These are phyloP conservation scores for Lophura nycthemera DNA, from an alignment of 2,113 vertebrate genomes.

Conservation along the genomic window DNA sequence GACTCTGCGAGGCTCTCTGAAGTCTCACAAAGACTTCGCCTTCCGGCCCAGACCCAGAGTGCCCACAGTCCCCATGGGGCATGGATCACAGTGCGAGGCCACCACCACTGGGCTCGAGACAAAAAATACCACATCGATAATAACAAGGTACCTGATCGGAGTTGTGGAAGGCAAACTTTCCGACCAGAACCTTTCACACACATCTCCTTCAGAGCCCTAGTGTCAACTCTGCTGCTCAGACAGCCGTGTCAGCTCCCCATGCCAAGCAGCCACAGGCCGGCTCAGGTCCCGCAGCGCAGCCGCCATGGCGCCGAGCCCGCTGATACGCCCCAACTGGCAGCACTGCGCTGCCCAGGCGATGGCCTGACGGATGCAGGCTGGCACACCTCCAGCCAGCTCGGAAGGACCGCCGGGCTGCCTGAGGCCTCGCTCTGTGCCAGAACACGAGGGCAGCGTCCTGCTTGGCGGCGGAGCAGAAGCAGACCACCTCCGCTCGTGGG, in stretches of 20 bases:
- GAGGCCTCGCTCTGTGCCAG: background rate
- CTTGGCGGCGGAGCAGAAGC: background rate
- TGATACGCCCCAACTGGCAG: background rate
- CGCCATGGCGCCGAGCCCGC: background rate
- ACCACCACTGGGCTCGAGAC: background rate
- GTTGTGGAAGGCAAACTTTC: background rate
- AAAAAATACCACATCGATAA: background rate
- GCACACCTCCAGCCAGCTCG: rapidly evolving
- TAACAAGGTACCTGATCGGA: background rate
- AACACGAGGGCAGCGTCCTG: background rate
- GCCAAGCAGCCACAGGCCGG: rapidly evolving
- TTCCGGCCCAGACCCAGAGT: background rate
- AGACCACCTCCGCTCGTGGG: background rate
- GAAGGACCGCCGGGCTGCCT: background rate
- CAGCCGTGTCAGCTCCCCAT: background rate
- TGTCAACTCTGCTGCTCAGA: rapidly evolving
- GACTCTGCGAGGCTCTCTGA: background rate
- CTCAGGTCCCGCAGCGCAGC: background rate
- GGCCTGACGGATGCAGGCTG: background rate
- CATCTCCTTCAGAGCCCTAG: background rate
- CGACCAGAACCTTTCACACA: background rate
- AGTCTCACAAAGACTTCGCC: background rate
- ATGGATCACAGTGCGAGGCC: rapidly evolving
- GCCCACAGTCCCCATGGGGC: background rate
- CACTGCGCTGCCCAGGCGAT: background rate